Percentiles rank a stretch among this genome's conserved stretches.
phyloP scores from a whole-genome alignment of 1,140 invertebrate genomes.

The Brachionus plicatilis region DNA sequence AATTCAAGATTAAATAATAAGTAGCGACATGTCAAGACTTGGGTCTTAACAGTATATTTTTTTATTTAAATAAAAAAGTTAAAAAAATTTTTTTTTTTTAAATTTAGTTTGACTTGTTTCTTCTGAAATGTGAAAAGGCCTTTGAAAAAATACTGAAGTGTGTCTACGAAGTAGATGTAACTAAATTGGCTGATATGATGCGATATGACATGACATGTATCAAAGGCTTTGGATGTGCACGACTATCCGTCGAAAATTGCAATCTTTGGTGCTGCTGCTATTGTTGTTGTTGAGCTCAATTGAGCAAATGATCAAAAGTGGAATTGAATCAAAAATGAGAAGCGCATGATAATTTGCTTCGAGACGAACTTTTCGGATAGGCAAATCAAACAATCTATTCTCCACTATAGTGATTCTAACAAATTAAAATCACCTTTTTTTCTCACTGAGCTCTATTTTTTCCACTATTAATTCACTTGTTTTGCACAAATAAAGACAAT shows the following conservation, averaged over 20 bases:
- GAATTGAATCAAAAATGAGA: background rate
- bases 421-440: conserved; percentile 13
- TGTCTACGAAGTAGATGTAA: background rate
- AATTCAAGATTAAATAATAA: too few species aligned
- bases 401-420: background rate
- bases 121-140: too few species aligned
- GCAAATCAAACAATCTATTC: background rate
- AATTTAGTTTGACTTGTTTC: too few species aligned
- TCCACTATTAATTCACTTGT: conserved; percentile 14
- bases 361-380: background rate
- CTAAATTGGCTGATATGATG: background rate
- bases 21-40: too few species aligned
- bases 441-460: background rate
- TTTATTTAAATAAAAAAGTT: too few species aligned
- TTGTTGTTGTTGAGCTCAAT: background rate
- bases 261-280: too few species aligned
- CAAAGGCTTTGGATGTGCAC: too few species aligned
- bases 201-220: too few species aligned
- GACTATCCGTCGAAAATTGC: too few species aligned
- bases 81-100: too few species aligned
- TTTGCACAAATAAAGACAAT: background rate
- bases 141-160: too few species aligned
- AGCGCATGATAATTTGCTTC: background rate
- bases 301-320: background rate
- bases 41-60: too few species aligned